A percentile compares a stretch with the other conserved stretches of the same genome.
Evolutionary conservation across 1,140 invertebrate genomes (phyloP).

Genomic region (Camponotus vicinus): DNA sequence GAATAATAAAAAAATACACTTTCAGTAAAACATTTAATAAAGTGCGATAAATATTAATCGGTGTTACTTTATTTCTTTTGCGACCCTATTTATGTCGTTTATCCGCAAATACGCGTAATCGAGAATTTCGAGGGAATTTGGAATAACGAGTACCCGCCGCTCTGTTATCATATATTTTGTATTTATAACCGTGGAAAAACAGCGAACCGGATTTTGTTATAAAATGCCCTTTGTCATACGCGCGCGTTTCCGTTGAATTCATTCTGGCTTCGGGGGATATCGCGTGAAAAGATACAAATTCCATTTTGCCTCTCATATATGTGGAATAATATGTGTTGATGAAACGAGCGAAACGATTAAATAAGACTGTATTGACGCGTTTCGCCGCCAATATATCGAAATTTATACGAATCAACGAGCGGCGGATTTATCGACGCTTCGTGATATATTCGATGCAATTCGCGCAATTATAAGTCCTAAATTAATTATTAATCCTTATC

Average conservation of each 20-base stretch:
- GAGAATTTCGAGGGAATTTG: conserved; percentile 25
- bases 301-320: conserved; percentile 12
- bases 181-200: conserved; percentile 50
- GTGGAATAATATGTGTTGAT: conserved; percentile 23
- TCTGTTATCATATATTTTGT: conserved; percentile 35
- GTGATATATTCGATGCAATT: conserved; percentile 7
- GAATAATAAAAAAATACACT: neutral
- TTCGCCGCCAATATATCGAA: conserved; percentile 27
- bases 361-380: conserved; percentile 29
- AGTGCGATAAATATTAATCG: neutral
- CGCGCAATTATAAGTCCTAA: conserved; percentile 44
- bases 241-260: conserved; percentile 27
- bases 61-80: neutral
- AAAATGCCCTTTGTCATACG: conserved; percentile 44
- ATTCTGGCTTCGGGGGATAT: conserved; percentile 20
- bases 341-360: conserved; percentile 37
- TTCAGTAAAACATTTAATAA: neutral
- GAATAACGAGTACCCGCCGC: conserved; percentile 1
- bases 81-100: neutral
- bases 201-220: conserved; percentile 31
- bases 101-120: conserved; percentile 19
- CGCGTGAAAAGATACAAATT: conserved; percentile 36
- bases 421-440: conserved; percentile 12
- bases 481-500: conserved; percentile 64
- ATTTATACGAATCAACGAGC: neutral